These are phyloP conservation scores for Calidris pygmaea DNA, from an alignment of 2,113 vertebrate genomes.

Conservation along the genomic window DNA sequence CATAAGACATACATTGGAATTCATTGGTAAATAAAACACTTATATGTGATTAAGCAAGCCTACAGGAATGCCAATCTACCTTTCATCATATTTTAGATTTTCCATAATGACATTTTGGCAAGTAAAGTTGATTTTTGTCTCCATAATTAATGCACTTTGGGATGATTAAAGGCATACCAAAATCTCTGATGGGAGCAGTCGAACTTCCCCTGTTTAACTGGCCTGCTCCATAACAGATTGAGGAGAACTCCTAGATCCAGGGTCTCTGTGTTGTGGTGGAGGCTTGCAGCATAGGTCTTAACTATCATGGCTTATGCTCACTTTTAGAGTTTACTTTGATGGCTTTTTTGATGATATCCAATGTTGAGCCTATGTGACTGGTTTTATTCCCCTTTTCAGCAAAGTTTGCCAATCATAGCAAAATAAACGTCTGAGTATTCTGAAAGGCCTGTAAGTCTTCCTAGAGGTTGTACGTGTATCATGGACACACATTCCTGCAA, in stretches of 20 bases:
- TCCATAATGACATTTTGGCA: constrained; percentile 12
- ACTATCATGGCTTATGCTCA: neutral
- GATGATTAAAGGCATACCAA: constrained; percentile 15
- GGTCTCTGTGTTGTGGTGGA: neutral
- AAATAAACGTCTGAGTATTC: neutral
- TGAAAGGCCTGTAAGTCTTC: neutral
- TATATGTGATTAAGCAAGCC: neutral
- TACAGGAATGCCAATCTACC: neutral
- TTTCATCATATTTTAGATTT: constrained; percentile 11
- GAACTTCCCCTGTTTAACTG: neutral
- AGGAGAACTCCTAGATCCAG: neutral
- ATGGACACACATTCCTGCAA: neutral
- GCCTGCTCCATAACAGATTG: rapidly evolving
- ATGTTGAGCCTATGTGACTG: neutral
- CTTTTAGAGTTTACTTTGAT: neutral
- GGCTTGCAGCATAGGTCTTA: neutral
- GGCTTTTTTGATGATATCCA: neutral
- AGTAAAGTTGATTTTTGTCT: constrained; percentile 24
- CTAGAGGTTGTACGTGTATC: neutral
- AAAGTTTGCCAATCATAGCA: neutral
- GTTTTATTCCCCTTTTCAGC: neutral
- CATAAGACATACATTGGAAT: neutral
- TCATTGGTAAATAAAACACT: constrained; percentile 4
- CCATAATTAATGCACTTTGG: neutral
- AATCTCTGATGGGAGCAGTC: neutral